These are phyloP conservation scores for Actinia equina DNA, from an alignment of 64 coral and sea anemone genomes.

Conservation along the genomic window DNA sequence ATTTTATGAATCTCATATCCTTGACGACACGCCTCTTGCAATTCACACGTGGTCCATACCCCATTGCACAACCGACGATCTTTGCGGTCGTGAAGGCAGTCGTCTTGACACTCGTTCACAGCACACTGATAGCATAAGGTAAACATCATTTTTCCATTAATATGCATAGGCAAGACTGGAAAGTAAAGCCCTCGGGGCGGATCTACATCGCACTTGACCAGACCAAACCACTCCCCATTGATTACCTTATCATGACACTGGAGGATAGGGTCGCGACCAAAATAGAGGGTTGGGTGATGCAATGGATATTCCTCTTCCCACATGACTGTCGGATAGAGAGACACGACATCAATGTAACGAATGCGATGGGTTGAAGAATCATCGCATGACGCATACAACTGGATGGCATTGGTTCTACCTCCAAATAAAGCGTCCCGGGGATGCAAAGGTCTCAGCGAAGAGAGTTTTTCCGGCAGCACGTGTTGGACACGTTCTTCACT, in stretches of 20 bases:
- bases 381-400: neutral
- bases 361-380: neutral
- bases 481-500: neutral
- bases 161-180: too few relatives aligned
- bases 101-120: too few relatives aligned
- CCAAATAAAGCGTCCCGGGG: slow-evolving; percentile 10
- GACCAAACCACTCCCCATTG: too few relatives aligned
- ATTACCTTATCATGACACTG: neutral
- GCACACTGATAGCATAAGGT: too few relatives aligned
- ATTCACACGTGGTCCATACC: too few relatives aligned
- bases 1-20: too few relatives aligned
- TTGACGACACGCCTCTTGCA: too few relatives aligned
- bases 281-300: neutral
- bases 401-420: neutral
- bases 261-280: neutral
- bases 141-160: too few relatives aligned
- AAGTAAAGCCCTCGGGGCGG: too few relatives aligned
- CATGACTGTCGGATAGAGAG: neutral
- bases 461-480: neutral
- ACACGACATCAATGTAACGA: slow-evolving; percentile 14
- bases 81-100: too few relatives aligned
- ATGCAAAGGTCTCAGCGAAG: neutral
- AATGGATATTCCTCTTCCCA: neutral
- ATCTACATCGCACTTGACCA: too few relatives aligned
- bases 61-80: too few relatives aligned